Conservation (phyloP, 2,888 invertebrate genomes). For the Myopa testacea region DNA sequence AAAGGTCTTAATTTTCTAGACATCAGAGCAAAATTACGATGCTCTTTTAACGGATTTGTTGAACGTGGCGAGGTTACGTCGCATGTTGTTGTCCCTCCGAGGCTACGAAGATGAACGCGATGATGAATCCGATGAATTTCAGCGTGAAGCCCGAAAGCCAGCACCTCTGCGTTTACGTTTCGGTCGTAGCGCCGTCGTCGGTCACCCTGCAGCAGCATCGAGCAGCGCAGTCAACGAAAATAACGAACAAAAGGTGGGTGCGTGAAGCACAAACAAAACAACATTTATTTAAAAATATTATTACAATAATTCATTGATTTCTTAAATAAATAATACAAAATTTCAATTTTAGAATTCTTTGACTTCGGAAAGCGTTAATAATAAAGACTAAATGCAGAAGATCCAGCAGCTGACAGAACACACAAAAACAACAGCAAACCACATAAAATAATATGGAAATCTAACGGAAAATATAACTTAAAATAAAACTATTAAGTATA, state of each 20-base stretch:
- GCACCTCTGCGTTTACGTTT: conserved; percentile 64
- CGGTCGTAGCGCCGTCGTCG: conserved; percentile 65
- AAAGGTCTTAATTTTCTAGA: conserved; percentile 23
- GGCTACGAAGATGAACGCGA: conserved; percentile 49
- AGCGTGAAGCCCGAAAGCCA: conserved; percentile 62
- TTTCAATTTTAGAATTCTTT: not conserved
- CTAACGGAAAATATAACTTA: not conserved
- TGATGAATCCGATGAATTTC: conserved; percentile 55
- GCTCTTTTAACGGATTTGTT: conserved; percentile 42
- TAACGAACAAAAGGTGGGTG: not conserved
- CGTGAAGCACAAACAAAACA: not conserved
- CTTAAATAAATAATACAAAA: not conserved
- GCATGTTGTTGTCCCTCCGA: conserved; percentile 56
- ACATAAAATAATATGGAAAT: not conserved
- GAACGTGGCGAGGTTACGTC: conserved; percentile 53
- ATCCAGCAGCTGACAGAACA: too few relatives aligned
- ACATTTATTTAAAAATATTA: conserved; percentile 4
- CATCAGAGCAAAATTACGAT: conserved; percentile 49
- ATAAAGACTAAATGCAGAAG: not conserved
- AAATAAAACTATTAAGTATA: not conserved
- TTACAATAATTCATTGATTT: not conserved
- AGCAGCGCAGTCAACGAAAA: not conserved
- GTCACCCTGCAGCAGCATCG: not conserved
- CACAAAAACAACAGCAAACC: not conserved
- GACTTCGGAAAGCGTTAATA: not conserved